Evolutionary conservation across 2,113 vertebrate species (phyloP).

Genomic region (Sylvia atricapilla): DNA sequence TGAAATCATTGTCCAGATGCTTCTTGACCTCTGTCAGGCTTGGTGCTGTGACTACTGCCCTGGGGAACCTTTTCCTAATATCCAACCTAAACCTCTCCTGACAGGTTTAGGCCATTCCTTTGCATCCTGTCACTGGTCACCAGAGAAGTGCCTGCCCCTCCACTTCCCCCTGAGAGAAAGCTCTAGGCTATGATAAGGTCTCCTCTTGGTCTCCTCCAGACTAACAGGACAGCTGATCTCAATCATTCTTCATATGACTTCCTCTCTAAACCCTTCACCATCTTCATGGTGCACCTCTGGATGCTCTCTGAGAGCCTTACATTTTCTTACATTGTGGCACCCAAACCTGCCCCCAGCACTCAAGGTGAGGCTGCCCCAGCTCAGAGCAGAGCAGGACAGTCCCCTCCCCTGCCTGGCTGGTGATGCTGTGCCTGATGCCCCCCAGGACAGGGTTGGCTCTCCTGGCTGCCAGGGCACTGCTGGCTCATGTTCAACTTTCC

Average conservation of each 20-base stretch:
- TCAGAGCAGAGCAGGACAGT: neutral
- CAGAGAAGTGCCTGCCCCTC: neutral
- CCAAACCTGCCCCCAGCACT: neutral
- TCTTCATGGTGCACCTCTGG: neutral
- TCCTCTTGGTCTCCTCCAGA: neutral
- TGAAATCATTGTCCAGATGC: neutral
- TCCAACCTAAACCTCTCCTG: neutral
- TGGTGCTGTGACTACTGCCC: neutral
- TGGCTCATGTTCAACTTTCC: fast-evolving
- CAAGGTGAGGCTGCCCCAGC: fast-evolving
- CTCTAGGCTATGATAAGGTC: neutral
- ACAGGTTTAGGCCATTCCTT: neutral
- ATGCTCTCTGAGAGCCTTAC: neutral
- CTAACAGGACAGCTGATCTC: neutral
- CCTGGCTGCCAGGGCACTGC: neutral
- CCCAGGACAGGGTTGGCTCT: fast-evolving
- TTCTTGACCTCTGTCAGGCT: neutral
- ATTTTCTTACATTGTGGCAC: neutral
- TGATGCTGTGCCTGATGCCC: neutral
- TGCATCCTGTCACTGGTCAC: neutral
- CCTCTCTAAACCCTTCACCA: neutral
- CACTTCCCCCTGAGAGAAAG: neutral
- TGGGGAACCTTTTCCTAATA: neutral
- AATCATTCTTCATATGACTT: neutral
- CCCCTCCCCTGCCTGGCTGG: fast-evolving